A percentile compares a stretch with the other conserved stretches of the same genome.
Evolutionary conservation across 2,888 invertebrate genomes (phyloP).

Genomic region (Ceraclea dissimilis): DNA sequence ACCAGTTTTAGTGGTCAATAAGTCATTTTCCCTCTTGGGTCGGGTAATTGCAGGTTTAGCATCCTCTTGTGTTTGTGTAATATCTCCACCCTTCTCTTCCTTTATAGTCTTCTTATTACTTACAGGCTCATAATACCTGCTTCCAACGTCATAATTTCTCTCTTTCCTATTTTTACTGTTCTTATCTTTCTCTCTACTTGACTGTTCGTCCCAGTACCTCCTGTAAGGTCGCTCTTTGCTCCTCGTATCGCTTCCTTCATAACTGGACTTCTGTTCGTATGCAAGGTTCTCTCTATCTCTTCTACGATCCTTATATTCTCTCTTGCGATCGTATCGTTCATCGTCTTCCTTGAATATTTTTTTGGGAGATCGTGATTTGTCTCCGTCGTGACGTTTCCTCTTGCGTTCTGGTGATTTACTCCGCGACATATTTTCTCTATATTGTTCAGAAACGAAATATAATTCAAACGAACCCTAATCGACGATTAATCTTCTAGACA

Average conservation of each 20-base stretch:
- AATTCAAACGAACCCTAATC: no score
- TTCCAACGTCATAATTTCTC: constrained; percentile 23
- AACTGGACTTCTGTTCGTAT: constrained; percentile 1
- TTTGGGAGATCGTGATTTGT: constrained; percentile 5
- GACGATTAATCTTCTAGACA: no score
- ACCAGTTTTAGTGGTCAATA: constrained; percentile 77
- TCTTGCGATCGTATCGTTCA: neutral
- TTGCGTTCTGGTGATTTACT: constrained; percentile 15
- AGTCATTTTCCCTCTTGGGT: constrained; percentile 46
- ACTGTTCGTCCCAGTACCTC: constrained; percentile 20
- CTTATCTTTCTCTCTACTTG: constrained; percentile 6
- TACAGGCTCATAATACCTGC: constrained; percentile 24
- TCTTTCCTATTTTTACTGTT: no score
- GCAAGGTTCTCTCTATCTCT: neutral
- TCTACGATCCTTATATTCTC: neutral
- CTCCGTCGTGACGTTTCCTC: constrained; percentile 1
- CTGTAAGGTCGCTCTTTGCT: constrained; percentile 14
- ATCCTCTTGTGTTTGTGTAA: neutral
- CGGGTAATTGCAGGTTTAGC: neutral
- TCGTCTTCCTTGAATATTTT: neutral
- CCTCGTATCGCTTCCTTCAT: constrained; percentile 8
- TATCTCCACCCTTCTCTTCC: constrained; percentile 1
- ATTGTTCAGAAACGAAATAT: no score
- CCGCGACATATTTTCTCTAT: constrained; percentile 15
- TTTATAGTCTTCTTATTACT: constrained; percentile 10